Conservation (phyloP, 2,113 vertebrate genomes). For the Sorex fumeus region DNA sequence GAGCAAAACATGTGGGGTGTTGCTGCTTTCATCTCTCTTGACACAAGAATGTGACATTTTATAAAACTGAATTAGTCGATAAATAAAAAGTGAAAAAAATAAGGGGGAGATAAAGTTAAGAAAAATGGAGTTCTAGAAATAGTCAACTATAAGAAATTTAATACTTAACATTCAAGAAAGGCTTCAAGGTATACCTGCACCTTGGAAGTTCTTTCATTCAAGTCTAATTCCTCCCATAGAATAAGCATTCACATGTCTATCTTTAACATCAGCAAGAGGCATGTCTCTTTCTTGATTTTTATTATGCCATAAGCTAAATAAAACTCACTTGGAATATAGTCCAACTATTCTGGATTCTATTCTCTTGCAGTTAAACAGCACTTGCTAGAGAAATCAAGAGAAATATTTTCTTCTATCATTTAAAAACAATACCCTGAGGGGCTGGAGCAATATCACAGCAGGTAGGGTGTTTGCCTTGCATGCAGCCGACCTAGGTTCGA, state of each 20-base stretch:
- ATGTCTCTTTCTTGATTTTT: background rate
- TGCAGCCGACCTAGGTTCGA: no score
- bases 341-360: background rate
- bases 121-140: background rate
- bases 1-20: background rate
- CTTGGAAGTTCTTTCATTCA: background rate
- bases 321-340: constrained; percentile 2
- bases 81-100: background rate
- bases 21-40: background rate
- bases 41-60: background rate
- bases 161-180: background rate
- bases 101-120: background rate
- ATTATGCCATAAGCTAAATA: background rate
- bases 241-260: background rate
- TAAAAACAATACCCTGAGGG: constrained; percentile 65
- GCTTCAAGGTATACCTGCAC: background rate
- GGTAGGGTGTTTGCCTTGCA: no score
- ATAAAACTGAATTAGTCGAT: background rate
- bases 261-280: background rate
- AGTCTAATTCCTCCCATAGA: background rate
- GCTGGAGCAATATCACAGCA: no score
- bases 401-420: constrained; percentile 62
- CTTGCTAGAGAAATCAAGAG: constrained; percentile 4
- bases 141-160: background rate
- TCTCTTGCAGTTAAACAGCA: constrained; percentile 7